phyloP scores from a whole-genome alignment of 2,797 vertebrate species.

The Tapirus indicus region DNA sequence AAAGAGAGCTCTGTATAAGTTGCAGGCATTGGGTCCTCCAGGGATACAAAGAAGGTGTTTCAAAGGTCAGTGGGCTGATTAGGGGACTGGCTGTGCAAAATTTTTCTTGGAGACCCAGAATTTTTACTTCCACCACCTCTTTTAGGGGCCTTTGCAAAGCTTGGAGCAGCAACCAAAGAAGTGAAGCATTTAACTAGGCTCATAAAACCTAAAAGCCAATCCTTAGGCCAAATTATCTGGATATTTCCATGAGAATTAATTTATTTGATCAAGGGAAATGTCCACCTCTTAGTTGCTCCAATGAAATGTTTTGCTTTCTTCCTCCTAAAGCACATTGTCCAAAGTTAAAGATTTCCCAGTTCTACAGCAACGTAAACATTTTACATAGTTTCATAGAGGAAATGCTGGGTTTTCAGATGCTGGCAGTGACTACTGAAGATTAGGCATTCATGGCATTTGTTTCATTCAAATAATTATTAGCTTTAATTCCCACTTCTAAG shows the following conservation, averaged over 20 bases:
- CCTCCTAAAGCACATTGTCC: conserved; percentile 64
- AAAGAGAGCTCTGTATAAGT: background rate
- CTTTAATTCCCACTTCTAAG: conserved; percentile 75
- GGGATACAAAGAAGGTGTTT: background rate
- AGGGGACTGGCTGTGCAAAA: background rate
- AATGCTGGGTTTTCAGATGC: conserved; percentile 71
- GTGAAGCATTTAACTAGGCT: background rate
- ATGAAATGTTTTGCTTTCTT: conserved; percentile 47
- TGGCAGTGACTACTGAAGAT: conserved; percentile 43
- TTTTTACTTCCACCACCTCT: background rate
- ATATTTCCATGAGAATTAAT: conserved; percentile 4
- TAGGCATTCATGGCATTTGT: conserved; percentile 68
- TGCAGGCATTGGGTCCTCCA: background rate
- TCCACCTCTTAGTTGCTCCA: background rate
- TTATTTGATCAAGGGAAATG: conserved; percentile 32
- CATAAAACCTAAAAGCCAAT: background rate
- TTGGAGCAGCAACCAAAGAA: conserved; percentile 11
- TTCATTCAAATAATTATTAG: conserved; percentile 64
- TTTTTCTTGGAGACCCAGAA: conserved; percentile 54
- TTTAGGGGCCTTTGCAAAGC: conserved; percentile 34
- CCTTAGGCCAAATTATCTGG: background rate
- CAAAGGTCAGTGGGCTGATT: background rate
- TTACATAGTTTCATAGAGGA: conserved; percentile 59
- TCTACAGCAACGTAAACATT: conserved; percentile 13
- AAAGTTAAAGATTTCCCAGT: conserved; percentile 43